Conservation (phyloP, 2,113 vertebrate genomes). For the Erythrocebus patas region DNA sequence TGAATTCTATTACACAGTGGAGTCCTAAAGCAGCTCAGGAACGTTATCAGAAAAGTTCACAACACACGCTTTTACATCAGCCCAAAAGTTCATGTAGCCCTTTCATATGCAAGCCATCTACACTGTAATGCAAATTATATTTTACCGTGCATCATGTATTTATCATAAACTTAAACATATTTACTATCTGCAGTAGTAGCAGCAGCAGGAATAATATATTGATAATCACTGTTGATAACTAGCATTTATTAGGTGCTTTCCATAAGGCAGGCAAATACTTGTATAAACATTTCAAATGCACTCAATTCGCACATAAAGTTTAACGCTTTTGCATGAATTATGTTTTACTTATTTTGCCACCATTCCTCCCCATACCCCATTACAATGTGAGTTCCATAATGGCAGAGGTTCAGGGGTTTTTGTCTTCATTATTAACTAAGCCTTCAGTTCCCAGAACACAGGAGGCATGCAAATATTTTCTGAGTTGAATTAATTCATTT, state of each 20-base stretch:
- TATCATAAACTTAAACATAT: neutral
- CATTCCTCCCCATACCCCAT: neutral
- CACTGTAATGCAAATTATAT: neutral
- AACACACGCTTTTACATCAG: neutral
- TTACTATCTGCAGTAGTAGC: neutral
- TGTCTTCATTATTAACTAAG: neutral
- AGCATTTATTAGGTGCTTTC: neutral
- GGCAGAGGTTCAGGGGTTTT: neutral
- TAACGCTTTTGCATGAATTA: neutral
- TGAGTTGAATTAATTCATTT: neutral
- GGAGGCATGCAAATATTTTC: neutral
- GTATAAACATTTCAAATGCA: neutral
- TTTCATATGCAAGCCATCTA: neutral
- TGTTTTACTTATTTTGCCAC: neutral
- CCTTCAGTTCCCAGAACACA: neutral
- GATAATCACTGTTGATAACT: neutral
- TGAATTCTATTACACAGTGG: neutral
- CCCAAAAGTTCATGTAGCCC: neutral
- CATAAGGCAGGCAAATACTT: neutral
- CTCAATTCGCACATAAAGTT: neutral
- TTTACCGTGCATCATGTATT: neutral
- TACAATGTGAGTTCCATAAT: neutral
- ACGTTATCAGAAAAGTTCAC: neutral
- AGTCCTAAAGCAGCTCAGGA: neutral
- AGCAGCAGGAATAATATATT: neutral